Conservation (phyloP, 2,797 vertebrate genomes). For the Poecilia velifera region DNA sequence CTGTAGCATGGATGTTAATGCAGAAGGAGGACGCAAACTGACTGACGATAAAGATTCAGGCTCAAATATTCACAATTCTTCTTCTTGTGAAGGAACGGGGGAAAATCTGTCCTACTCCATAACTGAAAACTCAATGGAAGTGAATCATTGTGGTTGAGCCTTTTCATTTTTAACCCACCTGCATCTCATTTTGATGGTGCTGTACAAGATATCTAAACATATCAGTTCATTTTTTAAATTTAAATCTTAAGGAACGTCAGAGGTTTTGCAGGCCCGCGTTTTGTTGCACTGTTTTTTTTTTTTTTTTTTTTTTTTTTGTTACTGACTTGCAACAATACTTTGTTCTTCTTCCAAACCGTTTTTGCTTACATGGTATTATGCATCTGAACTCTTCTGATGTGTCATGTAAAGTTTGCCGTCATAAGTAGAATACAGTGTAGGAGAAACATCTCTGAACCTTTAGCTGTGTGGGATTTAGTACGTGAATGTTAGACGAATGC, state of each 20-base stretch:
- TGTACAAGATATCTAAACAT: slow-evolving; percentile 22
- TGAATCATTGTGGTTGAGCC: slow-evolving; percentile 5
- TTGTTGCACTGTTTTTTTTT: slow-evolving; percentile 14
- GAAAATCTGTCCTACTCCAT: slow-evolving; percentile 15
- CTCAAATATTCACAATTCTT: slow-evolving; percentile 20
- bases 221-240: slow-evolving; percentile 25
- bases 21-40: slow-evolving; percentile 4
- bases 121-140: background rate
- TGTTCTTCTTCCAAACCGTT: slow-evolving; percentile 12
- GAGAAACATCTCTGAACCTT: slow-evolving; percentile 45
- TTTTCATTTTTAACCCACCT: slow-evolving; percentile 10
- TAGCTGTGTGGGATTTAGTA: slow-evolving; percentile 65
- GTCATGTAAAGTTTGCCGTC: slow-evolving; percentile 41
- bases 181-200: slow-evolving; percentile 25
- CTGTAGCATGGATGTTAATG: slow-evolving; percentile 29
- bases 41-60: slow-evolving; percentile 8
- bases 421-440: slow-evolving; percentile 32
- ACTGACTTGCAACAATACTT: slow-evolving; percentile 15
- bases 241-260: slow-evolving; percentile 13
- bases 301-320: background rate
- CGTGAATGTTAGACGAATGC: slow-evolving; percentile 60
- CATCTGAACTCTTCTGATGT: slow-evolving; percentile 29
- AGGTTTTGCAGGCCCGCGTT: background rate
- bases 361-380: slow-evolving; percentile 34
- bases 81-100: slow-evolving; percentile 36